Conservation (phyloP, 2,797 vertebrate species). For the Catharus ustulatus region DNA sequence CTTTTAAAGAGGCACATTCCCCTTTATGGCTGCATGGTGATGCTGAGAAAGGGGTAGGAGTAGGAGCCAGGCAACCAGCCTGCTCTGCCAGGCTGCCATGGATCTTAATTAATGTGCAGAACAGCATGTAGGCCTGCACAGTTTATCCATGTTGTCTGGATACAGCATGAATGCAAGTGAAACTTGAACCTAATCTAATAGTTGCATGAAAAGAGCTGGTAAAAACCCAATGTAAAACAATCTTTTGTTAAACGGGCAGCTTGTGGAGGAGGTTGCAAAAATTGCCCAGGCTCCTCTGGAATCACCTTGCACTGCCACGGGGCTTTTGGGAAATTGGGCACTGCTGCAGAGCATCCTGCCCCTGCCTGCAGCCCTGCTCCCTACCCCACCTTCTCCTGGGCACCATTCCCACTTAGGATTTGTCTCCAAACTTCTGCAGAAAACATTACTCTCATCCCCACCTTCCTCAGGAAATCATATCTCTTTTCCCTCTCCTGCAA, state of each 20-base stretch:
- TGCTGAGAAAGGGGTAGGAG: not conserved
- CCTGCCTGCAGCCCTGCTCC: not conserved
- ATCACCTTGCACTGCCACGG: not conserved
- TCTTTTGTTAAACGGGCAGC: not conserved
- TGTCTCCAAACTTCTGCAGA: not conserved
- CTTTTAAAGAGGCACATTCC: not conserved
- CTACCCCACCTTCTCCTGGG: not conserved
- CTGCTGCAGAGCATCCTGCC: not conserved
- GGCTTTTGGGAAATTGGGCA: not conserved
- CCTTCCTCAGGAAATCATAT: not conserved
- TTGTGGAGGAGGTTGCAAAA: not conserved
- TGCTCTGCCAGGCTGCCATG: not conserved
- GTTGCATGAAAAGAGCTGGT: not conserved
- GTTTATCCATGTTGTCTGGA: not conserved
- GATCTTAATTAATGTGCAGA: not conserved
- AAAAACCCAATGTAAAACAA: not conserved
- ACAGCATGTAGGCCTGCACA: not conserved
- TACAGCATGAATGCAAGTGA: not conserved
- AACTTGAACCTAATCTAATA: slow-evolving; percentile 24
- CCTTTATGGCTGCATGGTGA: not conserved
- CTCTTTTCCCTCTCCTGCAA: not conserved
- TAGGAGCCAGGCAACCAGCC: not conserved
- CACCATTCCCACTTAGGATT: not conserved
- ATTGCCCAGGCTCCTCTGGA: not conserved
- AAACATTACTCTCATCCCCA: not conserved